Base-by-base conservation (phyloP, 2,888 invertebrate genomes). In the Euspilapteryx auroguttella region DNA sequence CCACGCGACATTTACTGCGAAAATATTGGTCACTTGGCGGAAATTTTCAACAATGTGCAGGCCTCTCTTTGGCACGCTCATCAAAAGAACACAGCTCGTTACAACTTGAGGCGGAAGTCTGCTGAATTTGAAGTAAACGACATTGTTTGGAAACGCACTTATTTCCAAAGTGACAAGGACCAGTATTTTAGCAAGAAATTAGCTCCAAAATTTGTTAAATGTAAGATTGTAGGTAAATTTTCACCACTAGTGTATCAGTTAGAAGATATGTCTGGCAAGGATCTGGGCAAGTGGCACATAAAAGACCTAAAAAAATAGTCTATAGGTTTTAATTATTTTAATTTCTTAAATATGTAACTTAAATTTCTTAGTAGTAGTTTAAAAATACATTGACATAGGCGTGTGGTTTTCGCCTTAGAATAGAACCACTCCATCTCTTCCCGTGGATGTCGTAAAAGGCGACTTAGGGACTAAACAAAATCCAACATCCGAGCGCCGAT, bases 81-180 rank as follows among this genome's bases (percentile, higher is more conserved):
- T 25, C 9, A 8, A 12, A 26, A 24, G 12, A 29, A 26, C 13
- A 23, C 20, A 4, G 3, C 6, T 3, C 17, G 14, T 12, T 32
- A 32, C 22, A 30, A 32, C 21, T 13, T 30, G 12, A 14, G 28
- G n/a, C 12, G 28, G 3, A 27, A 27, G 12, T 11, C 14, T 11
- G 14, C 21, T 9, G 32, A 30, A 24, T 32, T 32, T 27, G 15
- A 32, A 9, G 9, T 30, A 4, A 27, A 30, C 4, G 30, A 32
- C 14, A 21, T 24, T 7, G 29, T 32, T 8, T 32, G 27, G 27
- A 27, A 27, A 13, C 8, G 21, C 9, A 13, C 14, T 12, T 27
- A 27, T 21, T 25, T 17, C 13, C 26, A 17, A 29, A 29, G 32
- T 13, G 32, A 32, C 23, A 29, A 32, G 4, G 29, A 23, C 1